Percentiles rank a stretch among this genome's conserved stretches.
phyloP scores from a whole-genome alignment of 2,113 vertebrate genomes.

The Toxotes chatareus region DNA sequence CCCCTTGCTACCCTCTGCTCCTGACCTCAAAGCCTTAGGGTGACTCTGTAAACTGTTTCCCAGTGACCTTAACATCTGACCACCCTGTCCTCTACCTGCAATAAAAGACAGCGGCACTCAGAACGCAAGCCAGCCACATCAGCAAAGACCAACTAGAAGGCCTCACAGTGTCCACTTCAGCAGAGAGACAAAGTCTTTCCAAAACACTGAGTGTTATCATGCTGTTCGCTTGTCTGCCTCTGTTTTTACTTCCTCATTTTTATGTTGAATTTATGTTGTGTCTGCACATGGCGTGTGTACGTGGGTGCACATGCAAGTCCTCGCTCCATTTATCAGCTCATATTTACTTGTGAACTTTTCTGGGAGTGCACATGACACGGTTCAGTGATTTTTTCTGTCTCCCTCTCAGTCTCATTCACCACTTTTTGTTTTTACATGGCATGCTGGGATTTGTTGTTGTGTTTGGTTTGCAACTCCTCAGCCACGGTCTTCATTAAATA shows the following conservation, averaged over 20 bases:
- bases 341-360: constrained; percentile 36
- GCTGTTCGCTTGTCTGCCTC: constrained; percentile 26
- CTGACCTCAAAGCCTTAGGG: constrained; percentile 21
- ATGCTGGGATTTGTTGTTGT: constrained; percentile 71
- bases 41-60: constrained; percentile 56
- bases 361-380: constrained; percentile 49
- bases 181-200: constrained; percentile 16
- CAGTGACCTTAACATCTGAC: constrained; percentile 53
- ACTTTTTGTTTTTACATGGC: constrained; percentile 62
- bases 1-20: constrained; percentile 20
- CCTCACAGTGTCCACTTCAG: background rate
- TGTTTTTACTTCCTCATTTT: constrained; percentile 46
- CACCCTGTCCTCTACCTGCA: constrained; percentile 34
- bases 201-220: constrained; percentile 16
- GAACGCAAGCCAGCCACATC: background rate
- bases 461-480: constrained; percentile 68
- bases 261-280: constrained; percentile 32
- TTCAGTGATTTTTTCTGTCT: constrained; percentile 30
- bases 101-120: constrained; percentile 16
- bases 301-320: constrained; percentile 16
- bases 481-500: constrained; percentile 63
- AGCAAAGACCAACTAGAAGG: constrained; percentile 16
- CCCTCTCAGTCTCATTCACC: constrained; percentile 18
- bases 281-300: constrained; percentile 7
- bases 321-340: constrained; percentile 34